phyloP scores from a whole-genome alignment of 2,797 vertebrate genomes.

The Pitangus sulphuratus region DNA sequence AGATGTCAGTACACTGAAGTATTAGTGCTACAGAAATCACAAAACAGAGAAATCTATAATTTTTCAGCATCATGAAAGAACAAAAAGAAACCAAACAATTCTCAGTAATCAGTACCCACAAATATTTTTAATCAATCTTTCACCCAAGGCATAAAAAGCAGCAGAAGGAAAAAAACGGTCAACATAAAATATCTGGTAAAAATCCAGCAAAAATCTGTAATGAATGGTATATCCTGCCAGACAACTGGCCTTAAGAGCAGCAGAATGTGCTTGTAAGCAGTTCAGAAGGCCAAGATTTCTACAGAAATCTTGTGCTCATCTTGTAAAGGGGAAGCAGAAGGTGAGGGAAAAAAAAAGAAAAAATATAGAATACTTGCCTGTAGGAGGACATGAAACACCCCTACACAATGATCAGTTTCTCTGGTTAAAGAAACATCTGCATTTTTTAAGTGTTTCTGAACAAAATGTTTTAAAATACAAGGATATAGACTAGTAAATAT shows the following conservation, averaged over 20 bases:
- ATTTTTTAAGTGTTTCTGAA: neutral
- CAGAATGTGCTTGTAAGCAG: neutral
- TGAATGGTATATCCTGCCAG: neutral
- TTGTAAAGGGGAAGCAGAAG: neutral
- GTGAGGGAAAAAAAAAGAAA: neutral
- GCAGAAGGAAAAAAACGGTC: neutral
- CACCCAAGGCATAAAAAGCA: neutral
- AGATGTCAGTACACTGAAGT: neutral
- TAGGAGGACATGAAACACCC: neutral
- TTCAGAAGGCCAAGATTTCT: neutral
- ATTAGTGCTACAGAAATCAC: neutral
- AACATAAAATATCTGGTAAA: neutral
- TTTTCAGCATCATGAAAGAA: neutral
- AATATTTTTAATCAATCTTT: neutral
- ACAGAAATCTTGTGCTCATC: neutral
- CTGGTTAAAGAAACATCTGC: neutral
- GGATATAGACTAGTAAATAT: neutral
- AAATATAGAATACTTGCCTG: neutral
- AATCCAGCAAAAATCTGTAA: neutral
- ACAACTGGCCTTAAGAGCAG: neutral
- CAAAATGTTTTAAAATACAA: constrained; percentile 18
- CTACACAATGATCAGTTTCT: neutral
- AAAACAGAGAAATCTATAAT: neutral
- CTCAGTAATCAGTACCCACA: neutral
- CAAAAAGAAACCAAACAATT: neutral